Percentiles rank a stretch among this genome's conserved stretches.
phyloP scores from a whole-genome alignment of 2,797 vertebrate genomes.

The Chrosomus eos region DNA sequence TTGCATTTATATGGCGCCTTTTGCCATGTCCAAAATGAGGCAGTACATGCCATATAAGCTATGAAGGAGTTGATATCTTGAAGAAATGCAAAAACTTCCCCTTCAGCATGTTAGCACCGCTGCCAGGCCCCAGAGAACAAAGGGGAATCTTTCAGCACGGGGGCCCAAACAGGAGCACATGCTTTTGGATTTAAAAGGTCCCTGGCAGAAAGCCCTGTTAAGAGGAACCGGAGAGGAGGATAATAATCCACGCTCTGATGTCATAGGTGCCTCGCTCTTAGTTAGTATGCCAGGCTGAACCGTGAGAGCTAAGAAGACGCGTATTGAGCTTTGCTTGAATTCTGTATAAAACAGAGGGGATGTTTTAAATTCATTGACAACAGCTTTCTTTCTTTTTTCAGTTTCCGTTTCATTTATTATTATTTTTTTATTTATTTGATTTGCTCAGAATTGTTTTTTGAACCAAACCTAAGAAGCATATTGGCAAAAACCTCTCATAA shows the following conservation, averaged over 20 bases:
- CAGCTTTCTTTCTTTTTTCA: not conserved
- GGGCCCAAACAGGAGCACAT: conserved; percentile 39
- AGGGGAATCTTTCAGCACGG: conserved; percentile 58
- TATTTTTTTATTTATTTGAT: conserved; percentile 9
- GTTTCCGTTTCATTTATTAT: too few species aligned
- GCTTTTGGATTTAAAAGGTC: conserved; percentile 54
- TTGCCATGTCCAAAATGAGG: conserved; percentile 49
- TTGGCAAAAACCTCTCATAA: conserved; percentile 19
- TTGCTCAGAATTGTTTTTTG: conserved; percentile 13
- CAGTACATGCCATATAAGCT: conserved; percentile 48
- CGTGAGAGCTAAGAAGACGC: conserved; percentile 32
- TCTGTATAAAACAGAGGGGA: conserved; percentile 3
- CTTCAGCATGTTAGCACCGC: conserved; percentile 41
- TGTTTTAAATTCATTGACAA: conserved; percentile 14
- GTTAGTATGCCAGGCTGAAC: conserved; percentile 57
- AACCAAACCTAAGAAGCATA: conserved; percentile 20
- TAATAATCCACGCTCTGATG: conserved; percentile 49
- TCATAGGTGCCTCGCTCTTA: conserved; percentile 38
- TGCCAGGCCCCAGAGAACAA: conserved; percentile 68
- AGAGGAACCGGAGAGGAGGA: conserved; percentile 52
- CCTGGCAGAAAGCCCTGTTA: conserved; percentile 48
- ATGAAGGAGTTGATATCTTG: conserved; percentile 59
- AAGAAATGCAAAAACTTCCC: conserved; percentile 66
- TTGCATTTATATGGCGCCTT: not conserved
- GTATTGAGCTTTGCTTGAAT: conserved; percentile 14